phyloP scores from a whole-genome alignment of 1,140 invertebrate genomes.

The Nomia melanderi region DNA sequence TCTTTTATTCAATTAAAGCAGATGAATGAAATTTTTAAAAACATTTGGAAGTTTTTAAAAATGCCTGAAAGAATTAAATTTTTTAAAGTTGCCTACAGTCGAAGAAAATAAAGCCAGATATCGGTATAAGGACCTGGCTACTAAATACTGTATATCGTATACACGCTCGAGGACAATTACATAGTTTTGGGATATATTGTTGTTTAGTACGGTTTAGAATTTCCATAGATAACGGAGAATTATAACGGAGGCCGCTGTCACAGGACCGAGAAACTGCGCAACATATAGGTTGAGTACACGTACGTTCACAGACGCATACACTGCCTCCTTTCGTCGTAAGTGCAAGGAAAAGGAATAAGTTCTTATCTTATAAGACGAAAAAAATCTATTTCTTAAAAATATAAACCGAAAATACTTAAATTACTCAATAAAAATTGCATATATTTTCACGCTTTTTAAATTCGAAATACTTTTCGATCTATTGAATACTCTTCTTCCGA shows the following conservation, averaged over 20 bases:
- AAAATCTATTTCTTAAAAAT: too few relatives aligned
- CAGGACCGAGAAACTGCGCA: conserved; percentile 65
- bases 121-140: conserved; percentile 53
- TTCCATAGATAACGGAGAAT: conserved; percentile 79
- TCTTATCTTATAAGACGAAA: too few relatives aligned
- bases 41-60: too few relatives aligned
- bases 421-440: too few relatives aligned
- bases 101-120: conserved; percentile 34
- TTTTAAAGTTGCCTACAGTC: background rate
- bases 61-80: background rate
- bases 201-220: conserved; percentile 78
- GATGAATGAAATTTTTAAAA: too few relatives aligned
- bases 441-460: too few relatives aligned
- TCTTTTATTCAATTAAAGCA: too few relatives aligned
- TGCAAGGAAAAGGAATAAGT: background rate
- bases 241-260: conserved; percentile 71
- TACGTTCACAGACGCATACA: conserved; percentile 30
- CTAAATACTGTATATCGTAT: conserved; percentile 64
- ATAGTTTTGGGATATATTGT: conserved; percentile 77
- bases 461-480: too few relatives aligned
- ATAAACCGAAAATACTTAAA: too few relatives aligned
- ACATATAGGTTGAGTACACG: conserved; percentile 38
- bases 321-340: conserved; percentile 53
- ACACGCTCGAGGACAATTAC: conserved; percentile 67
- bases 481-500: too few relatives aligned